phyloP scores from a whole-genome alignment of 2,113 vertebrate species.

The Cyanoderma ruficeps region DNA sequence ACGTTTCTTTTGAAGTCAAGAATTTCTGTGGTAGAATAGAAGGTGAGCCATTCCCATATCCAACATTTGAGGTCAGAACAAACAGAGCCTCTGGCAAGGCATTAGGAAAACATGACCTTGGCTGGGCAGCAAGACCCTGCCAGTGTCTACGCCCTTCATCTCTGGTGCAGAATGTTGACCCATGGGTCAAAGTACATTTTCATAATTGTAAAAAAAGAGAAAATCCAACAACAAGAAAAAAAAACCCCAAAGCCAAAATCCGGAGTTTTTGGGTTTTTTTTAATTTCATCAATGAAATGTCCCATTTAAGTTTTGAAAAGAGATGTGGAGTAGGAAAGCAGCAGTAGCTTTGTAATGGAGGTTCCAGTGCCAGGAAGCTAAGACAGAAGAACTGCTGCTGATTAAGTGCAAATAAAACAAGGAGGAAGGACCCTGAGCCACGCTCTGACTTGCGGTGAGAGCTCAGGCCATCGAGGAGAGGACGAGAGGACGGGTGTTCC shows the following conservation, averaged over 20 bases:
- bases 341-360: not conserved
- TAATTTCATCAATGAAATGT: not conserved
- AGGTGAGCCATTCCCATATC: conserved; percentile 29
- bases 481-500: not conserved
- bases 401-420: not conserved
- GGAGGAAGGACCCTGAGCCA: not conserved
- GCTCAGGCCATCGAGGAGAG: not conserved
- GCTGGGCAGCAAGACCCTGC: not conserved
- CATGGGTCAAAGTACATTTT: conserved; percentile 29
- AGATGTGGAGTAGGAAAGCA: not conserved
- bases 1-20: not conserved
- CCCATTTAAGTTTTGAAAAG: not conserved
- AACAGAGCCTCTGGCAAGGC: conserved; percentile 48
- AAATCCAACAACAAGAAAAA: not conserved
- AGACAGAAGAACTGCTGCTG: not conserved
- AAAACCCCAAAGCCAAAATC: not conserved
- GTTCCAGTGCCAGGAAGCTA: not conserved
- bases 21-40: conserved; percentile 24
- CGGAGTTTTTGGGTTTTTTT: no score
- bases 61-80: conserved; percentile 50
- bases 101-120: conserved; percentile 54
- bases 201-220: not conserved
- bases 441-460: not conserved
- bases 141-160: not conserved
- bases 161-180: not conserved